Evolutionary conservation across 2,113 vertebrate genomes (phyloP), one percentile per base, ranked within the genome.

Genomic region (Narcine bancroftii): DNA sequence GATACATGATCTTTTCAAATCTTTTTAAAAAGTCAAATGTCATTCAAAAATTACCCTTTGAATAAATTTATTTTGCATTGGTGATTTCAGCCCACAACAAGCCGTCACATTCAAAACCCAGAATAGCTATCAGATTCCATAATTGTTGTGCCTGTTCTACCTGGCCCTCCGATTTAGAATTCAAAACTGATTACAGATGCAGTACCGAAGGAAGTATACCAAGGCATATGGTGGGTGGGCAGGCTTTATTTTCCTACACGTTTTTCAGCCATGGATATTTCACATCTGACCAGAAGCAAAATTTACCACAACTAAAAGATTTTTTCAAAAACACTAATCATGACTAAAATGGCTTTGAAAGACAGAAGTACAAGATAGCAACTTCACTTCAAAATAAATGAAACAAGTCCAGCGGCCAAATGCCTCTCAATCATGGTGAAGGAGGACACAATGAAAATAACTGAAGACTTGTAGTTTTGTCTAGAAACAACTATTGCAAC

Each of bases 1-100:
- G 50, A 24, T 6, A 50, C 24, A 15, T 50, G 45, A 50, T 50
- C 4, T 77, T 39, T 42, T 50, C 47, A 50, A 3, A 83, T 26
- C 45, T 63, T 6, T 66, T 91, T 69, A 47, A 71, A 91, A 71
- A 42, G 65, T 69, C 42, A 69, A 91, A 91, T 24, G 63, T 91
- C 39, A 91, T 91, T 91, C 63, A 69, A 91, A 91, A 91, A 47
- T 66, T 69, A 66, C 65, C 71, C 69, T 91, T 91, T 91, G 89
- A 91, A 91, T 91, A 91, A 69, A 69, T 42, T 42, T 47, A 3
- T 24, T 91, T 91, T 91, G 65, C 89, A 91, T 47, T 91, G 10
- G 39, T 5, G 87, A 91, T 5, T 91, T 69, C 36, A 91, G 63
- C 13, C 81, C n/a, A 45, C 42, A 45, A 91, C 39, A 71, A 26